Evolutionary conservation across 2,888 invertebrate genomes (phyloP).

Genomic region (Perdita meconis): DNA sequence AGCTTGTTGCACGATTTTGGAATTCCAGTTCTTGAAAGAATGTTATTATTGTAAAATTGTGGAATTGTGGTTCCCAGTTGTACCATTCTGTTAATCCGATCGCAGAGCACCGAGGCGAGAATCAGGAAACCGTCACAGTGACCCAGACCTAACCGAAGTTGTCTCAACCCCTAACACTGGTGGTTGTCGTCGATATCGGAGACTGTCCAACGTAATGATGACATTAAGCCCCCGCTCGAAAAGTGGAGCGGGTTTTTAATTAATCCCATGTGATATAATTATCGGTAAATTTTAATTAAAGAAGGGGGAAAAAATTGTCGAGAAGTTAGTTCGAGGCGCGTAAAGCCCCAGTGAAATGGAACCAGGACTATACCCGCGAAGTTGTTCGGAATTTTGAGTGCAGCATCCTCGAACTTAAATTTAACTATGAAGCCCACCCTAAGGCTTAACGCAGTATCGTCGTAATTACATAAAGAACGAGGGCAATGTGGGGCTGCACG

Average conservation of each 20-base stretch:
- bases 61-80: too few species aligned
- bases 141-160: too few species aligned
- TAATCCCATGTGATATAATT: constrained; percentile 39
- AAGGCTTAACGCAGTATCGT: constrained; percentile 72
- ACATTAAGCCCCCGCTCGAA: constrained; percentile 3
- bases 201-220: constrained; percentile 14
- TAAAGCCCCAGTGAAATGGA: constrained; percentile 61
- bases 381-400: constrained; percentile 65
- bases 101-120: too few species aligned
- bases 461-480: constrained; percentile 69
- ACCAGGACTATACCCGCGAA: constrained; percentile 50
- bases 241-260: constrained; percentile 41
- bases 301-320: constrained; percentile 27
- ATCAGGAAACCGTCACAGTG: too few species aligned
- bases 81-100: too few species aligned
- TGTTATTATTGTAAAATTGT: too few species aligned
- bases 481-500: constrained; percentile 50
- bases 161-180: not conserved
- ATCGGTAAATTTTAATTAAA: constrained; percentile 47
- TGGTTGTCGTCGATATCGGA: constrained; percentile 33
- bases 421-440: constrained; percentile 67
- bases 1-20: too few species aligned
- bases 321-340: constrained; percentile 35
- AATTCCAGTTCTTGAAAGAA: too few species aligned
- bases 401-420: constrained; percentile 69